Base-by-base conservation (phyloP, 1,140 invertebrate genomes). In the Belonocnema kinseyi region DNA sequence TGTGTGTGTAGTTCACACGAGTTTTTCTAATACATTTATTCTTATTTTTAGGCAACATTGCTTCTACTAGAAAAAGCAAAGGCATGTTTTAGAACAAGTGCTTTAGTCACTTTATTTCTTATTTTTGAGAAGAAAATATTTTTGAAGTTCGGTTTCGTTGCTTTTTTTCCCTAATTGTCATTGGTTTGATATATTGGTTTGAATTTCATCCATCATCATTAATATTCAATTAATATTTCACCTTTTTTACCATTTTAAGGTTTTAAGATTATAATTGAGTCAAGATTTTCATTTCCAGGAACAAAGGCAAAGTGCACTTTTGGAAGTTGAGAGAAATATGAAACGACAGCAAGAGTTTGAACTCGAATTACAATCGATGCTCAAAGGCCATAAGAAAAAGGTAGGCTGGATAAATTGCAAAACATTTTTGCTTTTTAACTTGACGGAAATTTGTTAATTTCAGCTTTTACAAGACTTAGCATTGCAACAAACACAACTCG, bases 401-500 rank as follows among this genome's bases (percentile, higher is more conserved):
- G 93, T 93, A 88, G 82, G 77, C 76, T 53, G 6, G 51, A 54
- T 66, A 78, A 11, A 53, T 51, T 56, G 1, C n/a, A 46, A 53
- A 53, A 75, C 50, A 52, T 66, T 21, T 50, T 21, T 72, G 46
- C 71, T 53, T 6, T 46, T 46, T 46, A 40, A 80, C 50, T n/a
- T 46, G 58, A 40, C 56, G 61, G 26, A 79, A 52, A 61, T 70
- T 61, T 76, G 81, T 70, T 76, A 40, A 82, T 86, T 90, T 53
- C 80, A 94, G 91, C 92, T 95, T 77, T 85, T 96, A 16, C 88
- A 93, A 79, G 92, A 94, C 82, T 90, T 95, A 74, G 88, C 93
- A 51, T 83, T 93, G 83, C 93, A 95, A 81, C 94, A 95, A 87
- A 92, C 91, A 74, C 92, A 94, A 81, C 88, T 95, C 33, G 94